A percentile compares a stretch with the other conserved stretches of the same genome.
phyloP scores from a whole-genome alignment of 2,888 invertebrate genomes.

The Miltochrista miniata region DNA sequence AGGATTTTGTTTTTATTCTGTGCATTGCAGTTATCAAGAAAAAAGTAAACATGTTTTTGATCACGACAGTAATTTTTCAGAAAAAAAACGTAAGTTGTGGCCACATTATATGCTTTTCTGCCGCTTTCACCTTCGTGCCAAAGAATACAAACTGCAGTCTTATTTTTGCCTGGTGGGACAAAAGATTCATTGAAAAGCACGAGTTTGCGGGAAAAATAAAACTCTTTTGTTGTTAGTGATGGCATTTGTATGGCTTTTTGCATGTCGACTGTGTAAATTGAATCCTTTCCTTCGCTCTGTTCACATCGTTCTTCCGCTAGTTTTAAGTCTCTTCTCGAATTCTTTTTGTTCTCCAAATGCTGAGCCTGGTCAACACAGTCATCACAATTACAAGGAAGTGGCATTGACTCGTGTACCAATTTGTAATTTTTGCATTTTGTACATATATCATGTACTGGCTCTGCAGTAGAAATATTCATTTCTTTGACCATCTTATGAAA shows the following conservation, averaged over 20 bases:
- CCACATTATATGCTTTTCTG: constrained; percentile 9
- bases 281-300: constrained; percentile 4
- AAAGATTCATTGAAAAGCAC: constrained; percentile 14
- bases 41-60: constrained; percentile 7
- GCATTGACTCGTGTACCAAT: constrained; percentile 11
- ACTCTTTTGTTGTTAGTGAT: constrained; percentile 11
- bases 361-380: constrained; percentile 2
- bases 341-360: constrained; percentile 8
- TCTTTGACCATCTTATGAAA: constrained; percentile 7
- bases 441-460: constrained; percentile 16
- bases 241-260: constrained; percentile 8
- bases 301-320: constrained; percentile 8
- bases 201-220: constrained; percentile 10
- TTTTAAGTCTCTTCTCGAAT: constrained; percentile 9
- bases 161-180: too few species aligned
- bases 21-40: constrained; percentile 18
- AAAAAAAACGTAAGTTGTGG: constrained; percentile 9
- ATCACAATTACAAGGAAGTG: constrained; percentile 11
- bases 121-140: constrained; percentile 20
- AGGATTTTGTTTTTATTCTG: constrained; percentile 29
- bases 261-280: too few species aligned
- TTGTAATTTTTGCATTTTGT: constrained; percentile 17
- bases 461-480: constrained; percentile 3
- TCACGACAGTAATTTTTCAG: constrained; percentile 9
- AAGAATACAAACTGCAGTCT: constrained; percentile 10